Base-by-base conservation (phyloP, 2,888 invertebrate genomes). In the Drosophila limbata region DNA sequence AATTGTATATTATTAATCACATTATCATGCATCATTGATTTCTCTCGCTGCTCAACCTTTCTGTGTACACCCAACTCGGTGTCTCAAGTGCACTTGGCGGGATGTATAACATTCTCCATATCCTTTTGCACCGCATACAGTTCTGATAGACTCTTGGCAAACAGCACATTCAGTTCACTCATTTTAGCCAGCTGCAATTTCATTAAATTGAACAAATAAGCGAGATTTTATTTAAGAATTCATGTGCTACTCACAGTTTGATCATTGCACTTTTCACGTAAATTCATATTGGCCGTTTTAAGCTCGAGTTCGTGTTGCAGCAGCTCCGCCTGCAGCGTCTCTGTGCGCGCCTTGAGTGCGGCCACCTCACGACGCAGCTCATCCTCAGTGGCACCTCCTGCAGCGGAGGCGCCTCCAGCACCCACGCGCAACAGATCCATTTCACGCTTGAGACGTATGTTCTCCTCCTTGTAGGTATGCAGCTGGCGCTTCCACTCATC, bases 401-500 rank as follows among this genome's bases (percentile, higher is more conserved):
- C 63, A 10, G 95, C 95, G 89, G 94, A 91, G 80, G 94, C 94
- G 92, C 80, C 65, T 79, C 94, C 94, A 47, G 65, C 73, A 6
- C 75, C 76, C 73, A 95, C 95, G 90, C 96, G 96, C 69, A 96
- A 92, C 88, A 96, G 95, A 48, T 95, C 94, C 85, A 96, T 95
- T 86, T 95, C 96, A 50, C 95, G 94, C 91, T 96, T 96, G 88
- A 97, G 95, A 67, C 97, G 94, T 73, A 96, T 95, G 92, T 98
- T 98, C 92, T 98, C 97, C 92, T 98, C 97, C 92, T 97, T 95
- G 91, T 97, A 96, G 82, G 97, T 96, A 86, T 98, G 98, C 84
- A 99, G 94, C 92, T 99, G 98, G 73, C 98, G 95, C 93, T 99
- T 99, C 99, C 99, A 99, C 93, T 99, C 98, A 91, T 99, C 99